A percentile compares a stretch with the other conserved stretches of the same genome.
These are phyloP conservation scores for Gyrodactylus salaris DNA, from an alignment of 1,140 invertebrate genomes.

Conservation along the genomic window DNA sequence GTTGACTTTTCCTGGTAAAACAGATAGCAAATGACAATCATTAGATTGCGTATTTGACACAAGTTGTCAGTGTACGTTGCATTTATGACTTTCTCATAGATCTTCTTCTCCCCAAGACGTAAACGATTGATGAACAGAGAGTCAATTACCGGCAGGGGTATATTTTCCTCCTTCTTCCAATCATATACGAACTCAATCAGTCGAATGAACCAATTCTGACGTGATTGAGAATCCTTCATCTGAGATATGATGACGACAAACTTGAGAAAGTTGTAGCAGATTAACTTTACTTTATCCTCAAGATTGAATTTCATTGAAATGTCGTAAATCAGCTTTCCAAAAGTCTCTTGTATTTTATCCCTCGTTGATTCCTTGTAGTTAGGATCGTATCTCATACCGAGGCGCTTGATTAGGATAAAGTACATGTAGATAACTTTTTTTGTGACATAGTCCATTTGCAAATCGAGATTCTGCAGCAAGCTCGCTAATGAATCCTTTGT, in stretches of 20 bases:
- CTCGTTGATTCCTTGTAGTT: not conserved
- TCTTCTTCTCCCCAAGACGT: not conserved
- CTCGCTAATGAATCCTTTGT: not conserved
- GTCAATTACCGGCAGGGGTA: not conserved
- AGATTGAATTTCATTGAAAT: not conserved
- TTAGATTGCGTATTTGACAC: not conserved
- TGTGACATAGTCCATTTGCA: not conserved
- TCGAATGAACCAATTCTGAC: not conserved
- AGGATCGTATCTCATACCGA: not conserved
- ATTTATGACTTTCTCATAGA: not conserved
- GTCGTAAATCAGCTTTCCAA: not conserved
- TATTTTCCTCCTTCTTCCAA: not conserved
- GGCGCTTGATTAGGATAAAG: not conserved
- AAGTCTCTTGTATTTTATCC: not conserved
- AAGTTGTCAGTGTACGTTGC: not conserved
- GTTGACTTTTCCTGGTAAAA: not conserved
- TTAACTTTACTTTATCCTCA: not conserved
- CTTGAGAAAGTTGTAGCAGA: not conserved
- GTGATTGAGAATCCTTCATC: not conserved
- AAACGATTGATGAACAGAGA: not conserved
- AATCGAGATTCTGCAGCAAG: not conserved
- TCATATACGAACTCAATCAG: not conserved
- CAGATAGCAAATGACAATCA: not conserved
- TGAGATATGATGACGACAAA: not conserved
- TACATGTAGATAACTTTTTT: not conserved